phyloP scores from a whole-genome alignment of 2,888 invertebrate species.

The Drosophila mimica region DNA sequence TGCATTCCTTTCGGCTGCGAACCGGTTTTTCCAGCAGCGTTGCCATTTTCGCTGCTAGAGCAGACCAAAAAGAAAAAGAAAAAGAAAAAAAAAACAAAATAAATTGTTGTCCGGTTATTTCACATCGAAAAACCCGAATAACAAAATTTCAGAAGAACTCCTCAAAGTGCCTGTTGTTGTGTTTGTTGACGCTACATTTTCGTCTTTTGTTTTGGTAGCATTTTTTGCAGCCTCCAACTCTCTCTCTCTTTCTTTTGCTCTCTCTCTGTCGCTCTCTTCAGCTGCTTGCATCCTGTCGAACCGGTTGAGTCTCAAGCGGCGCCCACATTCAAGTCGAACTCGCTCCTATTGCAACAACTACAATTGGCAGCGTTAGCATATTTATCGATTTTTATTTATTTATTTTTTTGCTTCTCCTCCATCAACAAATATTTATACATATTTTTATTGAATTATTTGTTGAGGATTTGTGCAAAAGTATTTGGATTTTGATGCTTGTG shows the following conservation, averaged over 20 bases:
- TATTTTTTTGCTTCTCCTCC: not conserved
- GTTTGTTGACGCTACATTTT: constrained; percentile 48
- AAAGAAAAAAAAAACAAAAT: not conserved
- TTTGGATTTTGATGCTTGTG: not conserved
- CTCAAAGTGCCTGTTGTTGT: constrained; percentile 39
- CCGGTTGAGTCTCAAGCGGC: constrained; percentile 52
- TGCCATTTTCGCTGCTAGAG: constrained; percentile 58
- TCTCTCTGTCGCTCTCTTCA: not conserved
- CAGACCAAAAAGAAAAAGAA: constrained; percentile 44
- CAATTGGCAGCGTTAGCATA: not conserved
- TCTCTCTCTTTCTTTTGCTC: not conserved
- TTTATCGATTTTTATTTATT: not conserved
- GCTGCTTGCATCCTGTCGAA: constrained; percentile 69
- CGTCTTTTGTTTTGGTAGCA: constrained; percentile 65
- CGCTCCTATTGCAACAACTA: constrained; percentile 2
- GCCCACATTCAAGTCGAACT: constrained; percentile 37
- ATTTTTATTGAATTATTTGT: not conserved
- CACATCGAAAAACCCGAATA: constrained; percentile 52
- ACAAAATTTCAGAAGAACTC: constrained; percentile 26
- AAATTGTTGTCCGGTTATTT: constrained; percentile 69
- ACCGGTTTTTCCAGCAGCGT: constrained; percentile 70
- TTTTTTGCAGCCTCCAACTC: constrained; percentile 39
- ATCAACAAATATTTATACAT: constrained; percentile 15
- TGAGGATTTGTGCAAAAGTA: not conserved
- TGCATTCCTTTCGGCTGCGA: constrained; percentile 69